phyloP scores from a whole-genome alignment of 2,113 vertebrate genomes.

The Chlorodrepanis virens region DNA sequence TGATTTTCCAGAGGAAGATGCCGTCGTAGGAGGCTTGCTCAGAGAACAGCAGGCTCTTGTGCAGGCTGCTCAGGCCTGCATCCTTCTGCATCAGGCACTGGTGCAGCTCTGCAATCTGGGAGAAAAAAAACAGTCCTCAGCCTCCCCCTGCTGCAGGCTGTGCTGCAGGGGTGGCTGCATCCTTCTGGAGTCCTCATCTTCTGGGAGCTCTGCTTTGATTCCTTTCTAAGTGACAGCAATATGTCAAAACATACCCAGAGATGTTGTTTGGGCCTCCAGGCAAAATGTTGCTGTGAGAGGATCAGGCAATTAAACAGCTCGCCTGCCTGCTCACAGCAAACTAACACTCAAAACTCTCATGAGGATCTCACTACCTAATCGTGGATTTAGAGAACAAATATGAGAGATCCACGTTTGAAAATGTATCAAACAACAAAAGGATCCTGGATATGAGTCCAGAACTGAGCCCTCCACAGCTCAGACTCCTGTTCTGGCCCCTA shows the following conservation, averaged over 20 bases:
- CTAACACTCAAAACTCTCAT: neutral
- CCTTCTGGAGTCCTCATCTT: neutral
- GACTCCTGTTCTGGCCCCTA: neutral
- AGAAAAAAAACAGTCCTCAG: neutral
- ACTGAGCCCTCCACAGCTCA: neutral
- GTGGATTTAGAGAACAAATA: neutral
- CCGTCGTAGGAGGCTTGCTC: slow-evolving; percentile 81
- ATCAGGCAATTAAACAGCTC: neutral
- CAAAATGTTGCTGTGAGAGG: neutral
- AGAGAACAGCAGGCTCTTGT: slow-evolving; percentile 73
- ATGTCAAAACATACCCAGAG: neutral
- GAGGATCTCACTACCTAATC: neutral
- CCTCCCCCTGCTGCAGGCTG: neutral
- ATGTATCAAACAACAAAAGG: neutral
- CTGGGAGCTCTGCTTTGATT: neutral
- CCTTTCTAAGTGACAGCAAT: neutral
- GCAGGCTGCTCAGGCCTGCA: slow-evolving; percentile 68
- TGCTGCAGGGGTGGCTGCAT: neutral
- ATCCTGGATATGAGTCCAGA: neutral
- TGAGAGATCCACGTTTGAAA: neutral
- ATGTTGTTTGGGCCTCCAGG: neutral
- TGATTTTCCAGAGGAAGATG: slow-evolving; percentile 83
- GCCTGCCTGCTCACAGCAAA: neutral
- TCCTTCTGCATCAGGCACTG: slow-evolving; percentile 80
- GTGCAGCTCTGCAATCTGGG: slow-evolving; percentile 77